Evolutionary conservation across 2,888 invertebrate species (phyloP), one percentile per base, ranked within the genome.

Genomic region (Seira musarum): DNA sequence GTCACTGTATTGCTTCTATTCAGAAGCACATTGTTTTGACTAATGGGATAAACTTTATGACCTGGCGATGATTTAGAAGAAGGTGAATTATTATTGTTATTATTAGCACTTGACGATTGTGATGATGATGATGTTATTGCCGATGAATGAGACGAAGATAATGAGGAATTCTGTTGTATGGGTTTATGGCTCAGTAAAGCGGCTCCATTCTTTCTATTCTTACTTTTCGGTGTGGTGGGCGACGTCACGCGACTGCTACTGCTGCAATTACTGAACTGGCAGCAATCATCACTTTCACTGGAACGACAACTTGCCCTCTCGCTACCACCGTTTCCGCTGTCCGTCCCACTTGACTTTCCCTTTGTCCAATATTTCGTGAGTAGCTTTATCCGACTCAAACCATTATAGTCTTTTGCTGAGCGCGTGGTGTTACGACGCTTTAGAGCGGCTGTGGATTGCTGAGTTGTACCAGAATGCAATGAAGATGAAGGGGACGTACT

Each of bases 311-410:
- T 70, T 30, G 68, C 49, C 24, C 68, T 65, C 30, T 40, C 61
- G 19, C 69, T 69, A 15, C 74, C 57, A 57, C 76, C 76, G 21
- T 71, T 71, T 10, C 46, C 46, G 46, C 46, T 46, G n/a, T 46
- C 69, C 35, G 24, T 68, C 21, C 49, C 67, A 53, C 72, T 68
- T 63, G 79, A 68, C 57, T 72, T 72, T 22, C 68, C 79, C 64
- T 73, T 79, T 53, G 57, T 79, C 79, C 79, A 79, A 73, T 79
- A 79, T 68, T 79, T 79, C 6, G 79, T 72, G 8, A 79, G 68
- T n/a, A 79, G 53, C 60, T 79, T 79, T 53, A 79, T 68, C 19
- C 72, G 66, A 30, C 72, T 79, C 53, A 79, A 72, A 19, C 79
- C 79, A 79, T 72, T 73, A 40, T 72, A 79, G 60, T 79, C 79